Conservation (phyloP, 1,140 invertebrate genomes). For the Leguminivora glycinivorella region DNA sequence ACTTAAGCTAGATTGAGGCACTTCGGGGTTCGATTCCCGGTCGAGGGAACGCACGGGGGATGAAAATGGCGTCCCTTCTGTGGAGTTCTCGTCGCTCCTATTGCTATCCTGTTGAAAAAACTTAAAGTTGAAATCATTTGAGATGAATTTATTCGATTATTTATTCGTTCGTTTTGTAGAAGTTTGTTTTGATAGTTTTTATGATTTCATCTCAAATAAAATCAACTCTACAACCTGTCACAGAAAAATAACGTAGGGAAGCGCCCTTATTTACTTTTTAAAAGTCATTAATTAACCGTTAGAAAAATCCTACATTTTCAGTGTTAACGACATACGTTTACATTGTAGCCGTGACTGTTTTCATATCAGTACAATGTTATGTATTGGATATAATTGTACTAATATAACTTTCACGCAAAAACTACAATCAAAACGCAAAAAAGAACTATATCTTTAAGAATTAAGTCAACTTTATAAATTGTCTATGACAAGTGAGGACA, state of each 20-base stretch:
- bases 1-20: conserved; percentile 55
- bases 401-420: not conserved
- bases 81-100: conserved; percentile 58
- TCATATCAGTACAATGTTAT: not conserved
- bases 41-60: conserved; percentile 58
- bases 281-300: not conserved
- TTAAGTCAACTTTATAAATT: conserved; percentile 5
- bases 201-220: conserved; percentile 3
- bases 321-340: not conserved
- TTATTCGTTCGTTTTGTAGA: not conserved
- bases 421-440: not conserved
- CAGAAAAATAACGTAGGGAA: not conserved
- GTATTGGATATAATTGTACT: not conserved
- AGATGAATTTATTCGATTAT: conserved; percentile 6
- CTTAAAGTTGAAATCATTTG: conserved; percentile 35
- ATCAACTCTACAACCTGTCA: not conserved
- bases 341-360: not conserved
- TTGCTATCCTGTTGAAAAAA: conserved; percentile 69
- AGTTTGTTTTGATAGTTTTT: not conserved
- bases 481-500: conserved; percentile 27
- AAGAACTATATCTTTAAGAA: not conserved
- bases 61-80: conserved; percentile 58
- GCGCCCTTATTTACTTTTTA: not conserved
- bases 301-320: not conserved
- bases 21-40: conserved; percentile 28